These are phyloP conservation scores for Ranitomeya variabilis DNA, from an alignment of 2,113 vertebrate genomes.

Conservation along the genomic window DNA sequence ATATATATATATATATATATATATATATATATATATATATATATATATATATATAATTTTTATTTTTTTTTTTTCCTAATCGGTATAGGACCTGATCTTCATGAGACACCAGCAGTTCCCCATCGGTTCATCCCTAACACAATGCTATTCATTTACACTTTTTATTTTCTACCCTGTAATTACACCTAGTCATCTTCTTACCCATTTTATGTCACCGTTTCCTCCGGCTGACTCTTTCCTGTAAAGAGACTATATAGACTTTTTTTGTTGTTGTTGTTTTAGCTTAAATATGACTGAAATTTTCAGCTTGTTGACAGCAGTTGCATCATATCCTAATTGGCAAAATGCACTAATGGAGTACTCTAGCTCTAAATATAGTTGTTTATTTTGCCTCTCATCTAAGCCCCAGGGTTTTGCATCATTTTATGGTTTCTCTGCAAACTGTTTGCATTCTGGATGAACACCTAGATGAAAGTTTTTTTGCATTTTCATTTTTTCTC, in stretches of 20 bases:
- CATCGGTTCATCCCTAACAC: not conserved
- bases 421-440: constrained; percentile 65
- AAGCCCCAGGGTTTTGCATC: constrained; percentile 78
- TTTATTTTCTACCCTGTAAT: not conserved
- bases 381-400: constrained; percentile 73
- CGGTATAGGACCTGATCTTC: not conserved
- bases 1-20: too few species aligned
- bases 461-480: constrained; percentile 68
- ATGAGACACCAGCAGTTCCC: not conserved
- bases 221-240: not conserved
- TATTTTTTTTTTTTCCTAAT: too few species aligned
- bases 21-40: too few species aligned
- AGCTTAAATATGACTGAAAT: constrained; percentile 55
- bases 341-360: constrained; percentile 66
- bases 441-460: constrained; percentile 68
- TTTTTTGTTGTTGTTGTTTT: constrained; percentile 42
- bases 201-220: not conserved
- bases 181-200: not conserved
- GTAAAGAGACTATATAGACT: not conserved
- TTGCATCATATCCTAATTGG: constrained; percentile 78
- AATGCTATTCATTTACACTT: not conserved
- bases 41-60: too few species aligned
- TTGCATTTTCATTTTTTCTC: too few species aligned
- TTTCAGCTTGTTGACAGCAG: constrained; percentile 64
- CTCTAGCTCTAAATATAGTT: constrained; percentile 73